Evolutionary conservation across 2,797 vertebrate species (phyloP), one percentile per base, ranked within the genome.

Genomic region (Naso thynnoides): DNA sequence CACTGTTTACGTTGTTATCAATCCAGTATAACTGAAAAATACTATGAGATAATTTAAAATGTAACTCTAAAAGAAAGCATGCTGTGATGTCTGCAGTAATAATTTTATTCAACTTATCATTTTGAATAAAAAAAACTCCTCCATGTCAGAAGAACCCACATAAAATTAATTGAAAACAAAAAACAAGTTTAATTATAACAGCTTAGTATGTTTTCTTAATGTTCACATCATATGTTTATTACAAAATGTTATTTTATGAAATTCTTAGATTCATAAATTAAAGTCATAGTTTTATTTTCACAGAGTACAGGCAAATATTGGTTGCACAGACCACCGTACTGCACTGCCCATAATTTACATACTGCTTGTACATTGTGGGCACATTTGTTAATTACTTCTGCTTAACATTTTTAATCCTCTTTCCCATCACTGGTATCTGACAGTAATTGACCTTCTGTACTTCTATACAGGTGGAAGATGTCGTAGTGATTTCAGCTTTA

Each of bases 391-490:
- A 87, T 85, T 79, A 87, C 33, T 9, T 36, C 33, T 36, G 33
- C 33, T 36, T 36, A 36, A 36, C 9, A 36, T 36, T 79, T 79
- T 61, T 81, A 77, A 81, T 85, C 83, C 80, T 76, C 62, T 27
- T 16, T 72, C 31, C n/a, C 41, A 10, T 73, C 77, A 50, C 56
- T 8, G 3, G 19, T 47, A 38, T 62, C 68, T 62, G 60, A 72
- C 73, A 77, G 67, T 53, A 77, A 83, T 70, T 80, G 78, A 80
- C 86, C 78, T 70, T 73, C 29, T 82, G 70, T 78, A 64, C 85
- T 82, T 65, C 66, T 45, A 36, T 18, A 53, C 21, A 67, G 26
- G 36, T 41, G 11, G 7, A 70, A 60, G 57, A 77, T 70, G 69
- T 59, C 73, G 42, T 26, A 18, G 21, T 44, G 74, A 59, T 63